Evolutionary conservation across 2,888 invertebrate species (phyloP).

Genomic region (Parthenolecanium corni): DNA sequence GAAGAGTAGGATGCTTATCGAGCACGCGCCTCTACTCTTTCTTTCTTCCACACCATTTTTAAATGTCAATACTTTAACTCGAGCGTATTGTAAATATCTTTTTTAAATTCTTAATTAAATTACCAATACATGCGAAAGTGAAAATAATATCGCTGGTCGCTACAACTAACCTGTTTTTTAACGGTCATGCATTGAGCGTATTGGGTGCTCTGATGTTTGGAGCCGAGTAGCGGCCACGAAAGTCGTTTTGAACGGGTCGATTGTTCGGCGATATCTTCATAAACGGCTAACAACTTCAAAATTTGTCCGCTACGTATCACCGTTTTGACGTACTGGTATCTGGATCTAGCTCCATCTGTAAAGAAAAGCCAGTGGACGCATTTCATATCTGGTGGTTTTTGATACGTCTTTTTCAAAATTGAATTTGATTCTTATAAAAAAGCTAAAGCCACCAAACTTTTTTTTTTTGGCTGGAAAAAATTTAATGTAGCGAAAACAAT

Average conservation of each 20-base stretch:
- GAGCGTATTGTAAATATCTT: too few species aligned
- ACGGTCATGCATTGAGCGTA: conserved; percentile 45
- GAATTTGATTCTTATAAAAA: too few species aligned
- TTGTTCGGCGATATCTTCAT: conserved; percentile 42
- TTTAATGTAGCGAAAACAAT: too few species aligned
- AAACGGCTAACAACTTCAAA: conserved; percentile 44
- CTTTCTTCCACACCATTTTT: too few species aligned
- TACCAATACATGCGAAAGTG: too few species aligned
- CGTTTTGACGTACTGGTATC: conserved; percentile 41
- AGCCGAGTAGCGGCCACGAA: conserved; percentile 38
- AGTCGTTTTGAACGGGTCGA: conserved; percentile 37
- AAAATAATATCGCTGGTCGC: too few species aligned
- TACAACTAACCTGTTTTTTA: conserved; percentile 37
- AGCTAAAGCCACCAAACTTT: not conserved
- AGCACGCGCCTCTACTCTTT: too few species aligned
- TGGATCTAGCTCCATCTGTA: conserved; percentile 21
- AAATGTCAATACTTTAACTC: too few species aligned
- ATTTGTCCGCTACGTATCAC: conserved; percentile 43
- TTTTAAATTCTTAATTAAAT: too few species aligned
- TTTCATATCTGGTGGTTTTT: too few species aligned
- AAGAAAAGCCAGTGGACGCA: not conserved
- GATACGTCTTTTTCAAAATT: too few species aligned
- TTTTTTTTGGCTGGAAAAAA: not conserved
- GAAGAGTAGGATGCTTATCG: too few species aligned
- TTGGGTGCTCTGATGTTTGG: conserved; percentile 38